A percentile compares a stretch with the other conserved stretches of the same genome.
phyloP scores from a whole-genome alignment of 2,113 vertebrate species.

The Malurus melanocephalus region DNA sequence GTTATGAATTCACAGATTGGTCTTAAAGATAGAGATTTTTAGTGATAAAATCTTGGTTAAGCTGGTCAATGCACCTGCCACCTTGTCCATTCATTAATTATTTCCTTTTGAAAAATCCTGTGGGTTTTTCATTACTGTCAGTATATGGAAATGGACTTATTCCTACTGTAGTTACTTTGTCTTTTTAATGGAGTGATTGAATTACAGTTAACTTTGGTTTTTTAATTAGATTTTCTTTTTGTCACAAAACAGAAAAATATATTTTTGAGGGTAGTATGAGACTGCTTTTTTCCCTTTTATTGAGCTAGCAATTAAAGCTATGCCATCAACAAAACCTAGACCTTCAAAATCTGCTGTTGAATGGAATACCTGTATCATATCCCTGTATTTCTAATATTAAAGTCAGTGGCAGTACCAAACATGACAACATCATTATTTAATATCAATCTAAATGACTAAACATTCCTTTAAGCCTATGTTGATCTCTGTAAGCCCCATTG shows the following conservation, averaged over 20 bases:
- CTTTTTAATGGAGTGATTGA: not conserved
- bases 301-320: not conserved
- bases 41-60: not conserved
- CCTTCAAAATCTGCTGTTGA: not conserved
- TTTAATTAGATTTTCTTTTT: not conserved
- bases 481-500: not conserved
- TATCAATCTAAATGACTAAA: not conserved
- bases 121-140: not conserved
- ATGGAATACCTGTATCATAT: not conserved
- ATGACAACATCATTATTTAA: not conserved
- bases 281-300: not conserved
- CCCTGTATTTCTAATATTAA: not conserved
- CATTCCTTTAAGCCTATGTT: not conserved
- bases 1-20: fast-evolving
- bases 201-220: not conserved
- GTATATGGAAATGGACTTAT: not conserved
- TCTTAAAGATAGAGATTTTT: not conserved
- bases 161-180: not conserved
- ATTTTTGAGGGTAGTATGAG: fast-evolving
- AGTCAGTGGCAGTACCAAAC: not conserved
- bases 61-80: not conserved
- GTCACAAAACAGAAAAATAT: not conserved
- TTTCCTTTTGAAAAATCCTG: not conserved
- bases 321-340: not conserved
- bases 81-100: not conserved